These are phyloP conservation scores for Graphium colonna DNA, from an alignment of 2,888 invertebrate genomes.

Conservation along the genomic window DNA sequence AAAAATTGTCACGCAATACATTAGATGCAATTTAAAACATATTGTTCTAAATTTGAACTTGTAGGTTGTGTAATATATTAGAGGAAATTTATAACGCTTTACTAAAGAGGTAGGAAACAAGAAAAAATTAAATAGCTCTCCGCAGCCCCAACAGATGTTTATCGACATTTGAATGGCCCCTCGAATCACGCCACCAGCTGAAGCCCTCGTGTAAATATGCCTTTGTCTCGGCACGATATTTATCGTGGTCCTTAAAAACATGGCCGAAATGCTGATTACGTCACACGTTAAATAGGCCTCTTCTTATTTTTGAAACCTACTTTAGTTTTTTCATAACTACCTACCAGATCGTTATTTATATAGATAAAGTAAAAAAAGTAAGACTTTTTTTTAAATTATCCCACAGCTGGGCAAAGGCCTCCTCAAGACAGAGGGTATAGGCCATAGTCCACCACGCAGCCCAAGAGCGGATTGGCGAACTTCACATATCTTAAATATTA, in stretches of 20 bases:
- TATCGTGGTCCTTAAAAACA: slow-evolving; percentile 7
- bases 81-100: too few species aligned
- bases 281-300: background rate
- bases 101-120: background rate
- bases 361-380: background rate
- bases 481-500: too few species aligned
- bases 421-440: too few species aligned
- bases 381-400: background rate
- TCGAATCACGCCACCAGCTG: slow-evolving; percentile 15
- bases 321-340: background rate
- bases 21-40: too few species aligned
- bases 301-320: background rate
- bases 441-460: too few species aligned
- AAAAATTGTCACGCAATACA: too few species aligned
- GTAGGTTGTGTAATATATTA: too few species aligned
- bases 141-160: slow-evolving; percentile 22
- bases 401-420: too few species aligned
- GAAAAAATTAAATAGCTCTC: slow-evolving; percentile 9
- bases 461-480: too few species aligned
- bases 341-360: background rate
- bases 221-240: slow-evolving; percentile 17
- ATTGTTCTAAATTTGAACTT: too few species aligned
- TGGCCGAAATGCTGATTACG: slow-evolving; percentile 1
- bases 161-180: slow-evolving; percentile 22
- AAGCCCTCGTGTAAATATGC: slow-evolving; percentile 16